A percentile compares a stretch with the other conserved stretches of the same genome.
phyloP scores from a whole-genome alignment of 2,888 invertebrate species.

The Ecdyonurus torrentis region DNA sequence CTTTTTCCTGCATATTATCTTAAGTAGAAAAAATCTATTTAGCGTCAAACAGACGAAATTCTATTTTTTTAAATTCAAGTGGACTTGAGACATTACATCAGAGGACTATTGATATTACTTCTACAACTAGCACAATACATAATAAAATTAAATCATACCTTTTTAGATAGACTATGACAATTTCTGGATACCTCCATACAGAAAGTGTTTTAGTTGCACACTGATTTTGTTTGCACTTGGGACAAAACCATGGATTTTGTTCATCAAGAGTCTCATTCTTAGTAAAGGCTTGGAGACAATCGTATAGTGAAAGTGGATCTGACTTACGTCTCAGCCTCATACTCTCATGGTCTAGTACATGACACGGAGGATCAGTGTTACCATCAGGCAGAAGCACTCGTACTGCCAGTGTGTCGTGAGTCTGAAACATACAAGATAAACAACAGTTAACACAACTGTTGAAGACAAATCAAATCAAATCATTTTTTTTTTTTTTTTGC shows the following conservation, averaged over 20 bases:
- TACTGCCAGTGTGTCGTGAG: conserved; percentile 36
- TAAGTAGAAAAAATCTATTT: too few species aligned
- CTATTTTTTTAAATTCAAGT: too few species aligned
- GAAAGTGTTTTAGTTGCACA: conserved; percentile 45
- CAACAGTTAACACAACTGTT: not conserved
- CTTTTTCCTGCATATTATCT: too few species aligned
- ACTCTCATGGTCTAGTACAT: conserved; percentile 28
- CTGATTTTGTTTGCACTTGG: conserved; percentile 39
- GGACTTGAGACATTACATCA: too few species aligned
- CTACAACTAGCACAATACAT: too few species aligned
- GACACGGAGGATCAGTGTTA: conserved; percentile 9
- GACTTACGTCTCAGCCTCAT: conserved; percentile 30
- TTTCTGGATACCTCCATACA: conserved; percentile 43
- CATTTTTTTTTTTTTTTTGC: too few species aligned
- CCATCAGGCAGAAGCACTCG: conserved; percentile 25
- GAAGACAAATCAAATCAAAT: not conserved
- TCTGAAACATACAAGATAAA: conserved; percentile 22
- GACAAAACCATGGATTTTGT: conserved; percentile 48
- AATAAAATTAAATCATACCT: conserved; percentile 22
- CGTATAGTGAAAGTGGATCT: conserved; percentile 36
- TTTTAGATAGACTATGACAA: conserved; percentile 44
- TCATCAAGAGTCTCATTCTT: conserved; percentile 43
- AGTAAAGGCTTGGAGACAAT: conserved; percentile 44
- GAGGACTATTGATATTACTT: too few species aligned
- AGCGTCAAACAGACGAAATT: too few species aligned